These are phyloP conservation scores for Andrena hattorfiana DNA, from an alignment of 2,888 invertebrate genomes.

Conservation along the genomic window DNA sequence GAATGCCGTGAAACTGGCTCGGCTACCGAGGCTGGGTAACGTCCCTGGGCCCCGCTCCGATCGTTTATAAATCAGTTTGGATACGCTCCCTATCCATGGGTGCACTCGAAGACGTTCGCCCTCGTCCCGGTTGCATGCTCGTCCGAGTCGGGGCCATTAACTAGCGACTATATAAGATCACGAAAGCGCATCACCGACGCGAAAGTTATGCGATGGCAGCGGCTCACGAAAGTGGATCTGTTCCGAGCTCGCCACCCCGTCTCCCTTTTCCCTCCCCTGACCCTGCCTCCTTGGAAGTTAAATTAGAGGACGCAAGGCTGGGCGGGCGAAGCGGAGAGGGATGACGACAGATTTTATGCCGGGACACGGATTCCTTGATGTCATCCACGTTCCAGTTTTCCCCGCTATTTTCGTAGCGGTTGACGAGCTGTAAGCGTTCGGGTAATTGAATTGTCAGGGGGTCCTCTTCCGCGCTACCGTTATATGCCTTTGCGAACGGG, in stretches of 20 bases:
- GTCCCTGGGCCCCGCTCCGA: conserved; percentile 10
- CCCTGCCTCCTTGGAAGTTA: conserved; percentile 43
- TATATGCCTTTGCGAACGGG: background rate
- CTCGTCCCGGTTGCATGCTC: conserved; percentile 51
- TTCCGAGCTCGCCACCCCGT: conserved; percentile 23
- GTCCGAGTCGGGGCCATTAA: conserved; percentile 59
- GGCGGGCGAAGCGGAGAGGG: background rate
- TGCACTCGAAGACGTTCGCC: conserved; percentile 33
- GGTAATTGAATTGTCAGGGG: conserved; percentile 50
- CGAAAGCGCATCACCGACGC: conserved; percentile 66
- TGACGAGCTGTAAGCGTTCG: conserved; percentile 43
- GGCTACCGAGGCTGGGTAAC: background rate
- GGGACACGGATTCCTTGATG: conserved; percentile 54
- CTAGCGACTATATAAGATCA: conserved; percentile 69
- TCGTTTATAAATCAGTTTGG: conserved; percentile 59
- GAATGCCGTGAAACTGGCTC: conserved; percentile 36
- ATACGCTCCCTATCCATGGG: conserved; percentile 22
- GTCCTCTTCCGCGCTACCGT: background rate
- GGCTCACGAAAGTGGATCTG: conserved; percentile 65
- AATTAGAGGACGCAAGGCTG: conserved; percentile 55
- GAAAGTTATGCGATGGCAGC: conserved; percentile 73
- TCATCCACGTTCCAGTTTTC: conserved; percentile 46
- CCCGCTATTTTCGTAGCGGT: conserved; percentile 32
- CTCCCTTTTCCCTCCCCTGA: background rate
- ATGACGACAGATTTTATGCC: conserved; percentile 45